A percentile compares a stretch with the other conserved stretches of the same genome.
These are phyloP conservation scores for Caerostris extrusa DNA, from an alignment of 1,140 invertebrate species.

Conservation along the genomic window DNA sequence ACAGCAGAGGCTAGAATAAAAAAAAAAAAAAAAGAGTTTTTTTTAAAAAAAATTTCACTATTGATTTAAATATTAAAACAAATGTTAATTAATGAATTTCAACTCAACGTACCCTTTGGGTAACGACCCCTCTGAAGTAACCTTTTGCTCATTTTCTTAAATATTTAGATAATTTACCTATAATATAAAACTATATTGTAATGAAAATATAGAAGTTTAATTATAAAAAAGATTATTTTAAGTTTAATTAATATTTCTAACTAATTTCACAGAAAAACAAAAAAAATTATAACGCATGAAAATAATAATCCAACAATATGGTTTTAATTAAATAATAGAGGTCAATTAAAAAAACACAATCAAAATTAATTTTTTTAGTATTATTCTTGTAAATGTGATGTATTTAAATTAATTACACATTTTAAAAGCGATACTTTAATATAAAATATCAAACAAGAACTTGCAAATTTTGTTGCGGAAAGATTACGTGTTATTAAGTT, in stretches of 20 bases:
- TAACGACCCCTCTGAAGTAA: constrained; percentile 64
- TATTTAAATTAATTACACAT: not conserved
- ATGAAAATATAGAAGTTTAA: not conserved
- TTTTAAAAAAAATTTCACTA: not conserved
- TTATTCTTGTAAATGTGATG: not conserved
- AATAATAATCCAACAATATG: not conserved
- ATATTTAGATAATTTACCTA: not conserved
- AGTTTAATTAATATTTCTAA: not conserved
- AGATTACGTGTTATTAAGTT: constrained; percentile 64
- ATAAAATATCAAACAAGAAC: not conserved
- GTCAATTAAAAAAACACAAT: not conserved
- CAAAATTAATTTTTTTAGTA: not conserved
- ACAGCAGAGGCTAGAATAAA: constrained; percentile 43
- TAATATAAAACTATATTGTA: not conserved
- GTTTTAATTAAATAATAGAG: not conserved
- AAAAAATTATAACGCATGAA: not conserved
- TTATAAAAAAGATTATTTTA: not conserved
- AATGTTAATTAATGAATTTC: not conserved
- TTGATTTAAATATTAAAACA: not conserved
- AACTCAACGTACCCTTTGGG: constrained; percentile 57
- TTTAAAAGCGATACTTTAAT: not conserved
- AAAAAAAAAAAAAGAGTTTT: not conserved
- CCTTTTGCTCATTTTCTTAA: constrained; percentile 63
- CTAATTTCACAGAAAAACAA: not conserved
- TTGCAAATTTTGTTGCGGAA: constrained; percentile 14